These are phyloP conservation scores for Peromyscus californicus DNA, from an alignment of 2,113 vertebrate species.

Conservation along the genomic window DNA sequence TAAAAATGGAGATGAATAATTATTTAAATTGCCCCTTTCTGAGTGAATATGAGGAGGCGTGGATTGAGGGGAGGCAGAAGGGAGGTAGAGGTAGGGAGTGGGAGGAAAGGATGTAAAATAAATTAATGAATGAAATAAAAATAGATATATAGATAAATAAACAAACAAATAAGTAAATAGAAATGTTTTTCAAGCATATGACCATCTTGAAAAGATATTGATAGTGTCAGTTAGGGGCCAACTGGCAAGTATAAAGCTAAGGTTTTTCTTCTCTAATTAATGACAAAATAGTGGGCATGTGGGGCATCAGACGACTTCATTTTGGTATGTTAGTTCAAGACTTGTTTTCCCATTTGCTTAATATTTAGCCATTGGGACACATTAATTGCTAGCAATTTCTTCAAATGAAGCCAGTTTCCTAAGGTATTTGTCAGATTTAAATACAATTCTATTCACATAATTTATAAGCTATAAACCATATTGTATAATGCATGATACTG, in stretches of 20 bases:
- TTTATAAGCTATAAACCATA: neutral
- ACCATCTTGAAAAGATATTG: neutral
- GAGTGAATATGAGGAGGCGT: neutral
- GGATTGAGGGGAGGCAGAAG: neutral
- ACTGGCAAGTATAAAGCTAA: neutral
- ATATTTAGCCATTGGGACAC: neutral
- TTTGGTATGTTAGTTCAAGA: neutral
- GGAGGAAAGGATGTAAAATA: neutral
- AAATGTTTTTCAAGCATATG: neutral
- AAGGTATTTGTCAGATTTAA: slow-evolving; percentile 10
- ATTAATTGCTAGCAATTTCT: neutral
- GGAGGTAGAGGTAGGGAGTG: neutral
- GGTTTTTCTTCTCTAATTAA: neutral
- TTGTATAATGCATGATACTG: neutral
- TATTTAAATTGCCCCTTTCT: neutral
- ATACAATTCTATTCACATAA: neutral
- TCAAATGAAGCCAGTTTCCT: neutral
- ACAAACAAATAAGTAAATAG: neutral
- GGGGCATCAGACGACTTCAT: neutral
- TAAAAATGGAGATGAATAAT: neutral
- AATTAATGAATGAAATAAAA: neutral
- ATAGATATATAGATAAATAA: neutral
- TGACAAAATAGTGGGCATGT: neutral
- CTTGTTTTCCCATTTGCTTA: neutral
- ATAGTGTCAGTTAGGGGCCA: neutral